These are phyloP conservation scores for Platyscapa corneri DNA, from an alignment of 1,140 invertebrate genomes.

Conservation along the genomic window DNA sequence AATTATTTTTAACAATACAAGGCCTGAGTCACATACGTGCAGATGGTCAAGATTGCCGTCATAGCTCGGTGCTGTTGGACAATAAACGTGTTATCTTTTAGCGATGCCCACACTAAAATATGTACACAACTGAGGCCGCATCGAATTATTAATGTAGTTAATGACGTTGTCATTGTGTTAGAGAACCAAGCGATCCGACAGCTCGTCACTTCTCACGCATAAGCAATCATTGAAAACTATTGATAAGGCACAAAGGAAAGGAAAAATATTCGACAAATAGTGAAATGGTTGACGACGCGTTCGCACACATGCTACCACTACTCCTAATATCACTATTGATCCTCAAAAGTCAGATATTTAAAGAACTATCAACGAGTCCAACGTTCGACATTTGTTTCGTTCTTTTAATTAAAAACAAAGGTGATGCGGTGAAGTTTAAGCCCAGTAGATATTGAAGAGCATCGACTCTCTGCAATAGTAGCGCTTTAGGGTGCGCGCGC, in stretches of 20 bases:
- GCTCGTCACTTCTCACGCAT: not conserved
- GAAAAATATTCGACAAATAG: not conserved
- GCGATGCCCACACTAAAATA: not conserved
- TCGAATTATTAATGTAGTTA: conserved; percentile 13
- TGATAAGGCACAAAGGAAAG: not conserved
- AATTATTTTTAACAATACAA: not conserved
- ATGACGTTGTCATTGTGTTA: conserved; percentile 17
- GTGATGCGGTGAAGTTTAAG: not conserved
- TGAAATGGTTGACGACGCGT: too few relatives aligned
- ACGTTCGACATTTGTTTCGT: not conserved
- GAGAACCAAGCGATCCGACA: not conserved
- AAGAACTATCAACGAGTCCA: not conserved
- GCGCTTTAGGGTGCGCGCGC: not conserved
- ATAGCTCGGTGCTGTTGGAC: conserved; percentile 20
- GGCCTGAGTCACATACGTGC: conserved; percentile 2
- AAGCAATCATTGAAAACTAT: not conserved
- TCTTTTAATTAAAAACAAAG: not conserved
- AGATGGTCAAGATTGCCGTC: conserved; percentile 36
- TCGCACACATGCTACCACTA: too few relatives aligned
- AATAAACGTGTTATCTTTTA: conserved; percentile 20
- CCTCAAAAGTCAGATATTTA: too few relatives aligned
- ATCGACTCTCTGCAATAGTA: not conserved
- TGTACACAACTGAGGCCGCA: not conserved
- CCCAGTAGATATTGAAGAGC: conserved; percentile 40
- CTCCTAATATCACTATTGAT: too few relatives aligned